Evolutionary conservation across 2,888 invertebrate species (phyloP), one percentile per base, ranked within the genome.

Genomic region (Ditylenchus weischeri): DNA sequence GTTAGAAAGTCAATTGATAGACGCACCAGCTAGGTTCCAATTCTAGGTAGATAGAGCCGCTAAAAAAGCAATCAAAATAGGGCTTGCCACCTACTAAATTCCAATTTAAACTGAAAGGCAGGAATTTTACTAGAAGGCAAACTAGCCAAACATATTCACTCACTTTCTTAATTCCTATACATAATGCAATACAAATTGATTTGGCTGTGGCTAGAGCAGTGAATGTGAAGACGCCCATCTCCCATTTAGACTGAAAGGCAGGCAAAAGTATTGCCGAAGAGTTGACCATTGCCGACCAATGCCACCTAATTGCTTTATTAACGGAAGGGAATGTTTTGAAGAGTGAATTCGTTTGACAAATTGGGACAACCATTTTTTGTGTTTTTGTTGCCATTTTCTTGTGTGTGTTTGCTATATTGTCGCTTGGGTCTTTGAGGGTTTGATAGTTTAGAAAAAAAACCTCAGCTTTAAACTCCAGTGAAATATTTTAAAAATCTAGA

Each of bases 181-280:
- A 15, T 54, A 54, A 54, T 54, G 21, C 54, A 29, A 54, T 54
- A 54, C 11, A 23, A 54, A 54, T 54, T 54, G 54, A 54, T 54
- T 54, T 54, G 54, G 10, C n/a, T 54, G 11, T 54, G 10, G 54
- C 54, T 54, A 29, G 54, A 15, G 23, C 7, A 7, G 54, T 29
- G 29, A 29, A 18, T 18, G 4, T 21, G 54, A 54, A 21, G 54
- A 54, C 50, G n/a, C 18, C 18, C 1, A 54, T 11, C 29, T 18
- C n/a, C 23, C 29, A n/a, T n/a, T n/a, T n/a, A n/a, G n/a, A n/a
- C n/a, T n/a, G n/a, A n/a, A n/a, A n/a, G n/a, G n/a, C n/a, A n/a
- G n/a, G n/a, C n/a, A n/a, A n/a, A n/a, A 29, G 54, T 23, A 54
- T 15, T 54, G 29, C 43, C 43, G 13, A 13, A 11, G 11, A 21